Evolutionary conservation across 2,113 vertebrate species (phyloP), one percentile per base, ranked within the genome.

Genomic region (Aldabrachelys gigantea): DNA sequence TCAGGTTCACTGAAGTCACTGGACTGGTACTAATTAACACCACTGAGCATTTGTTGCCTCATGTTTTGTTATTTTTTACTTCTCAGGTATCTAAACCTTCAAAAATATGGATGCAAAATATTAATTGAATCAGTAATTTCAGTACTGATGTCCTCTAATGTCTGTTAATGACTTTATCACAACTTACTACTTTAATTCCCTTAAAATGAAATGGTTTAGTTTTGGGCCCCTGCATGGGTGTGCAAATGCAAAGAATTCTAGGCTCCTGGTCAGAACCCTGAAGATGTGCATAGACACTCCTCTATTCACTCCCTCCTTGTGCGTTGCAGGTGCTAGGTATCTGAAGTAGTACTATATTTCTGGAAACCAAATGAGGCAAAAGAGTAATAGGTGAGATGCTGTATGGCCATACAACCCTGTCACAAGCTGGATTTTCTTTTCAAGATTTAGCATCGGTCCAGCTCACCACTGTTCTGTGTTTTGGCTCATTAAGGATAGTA

Each of bases 61-160:
- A 56, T 84, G 25, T 85, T 96, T 96, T 92, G 52, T 82, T 31
- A 29, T 92, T 82, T 90, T 95, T 78, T 35, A 31, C 10, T 31
- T 84, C 52, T 92, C 57, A 82, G 2, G 3, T 87, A 49, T n/a
- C 53, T 80, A 52, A 87, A 12, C n/a, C 22, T 19, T 41, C 69
- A 75, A 5, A 75, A 91, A 54, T 62, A 78, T 7, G 65, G 38
- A 56, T 56, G 8, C 7, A 78, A 85, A 85, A 62, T 31, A 4
- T 81, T 44, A 22, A 84, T 72, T 72, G 79, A 1, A 10, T 49
- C 8, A 50, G 49, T n/a, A 75, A 75, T 62, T 7, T 53, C 78
- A 52, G 47, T 29, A 11, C 52, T 59, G 17, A 11, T 1, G 75
- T 80, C 59, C 31, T 65, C 29, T 65, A 65, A 65, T 3, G 8